phyloP scores from a whole-genome alignment of 1,140 invertebrate genomes.

The Liolophura sinensis region DNA sequence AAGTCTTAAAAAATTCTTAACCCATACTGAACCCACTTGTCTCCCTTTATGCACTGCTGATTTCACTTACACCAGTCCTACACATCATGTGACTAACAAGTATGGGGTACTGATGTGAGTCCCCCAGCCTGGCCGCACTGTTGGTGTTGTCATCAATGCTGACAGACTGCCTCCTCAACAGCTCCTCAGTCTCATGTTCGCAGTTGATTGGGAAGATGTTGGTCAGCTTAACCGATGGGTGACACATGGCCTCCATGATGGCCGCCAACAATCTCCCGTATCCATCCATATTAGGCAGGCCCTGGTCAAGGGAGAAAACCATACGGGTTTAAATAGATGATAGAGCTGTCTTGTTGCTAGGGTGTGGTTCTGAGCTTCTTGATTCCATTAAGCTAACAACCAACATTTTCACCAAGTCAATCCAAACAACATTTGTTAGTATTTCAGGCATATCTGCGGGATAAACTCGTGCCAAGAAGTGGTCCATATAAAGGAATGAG shows the following conservation, averaged over 20 bases:
- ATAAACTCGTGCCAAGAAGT: no score
- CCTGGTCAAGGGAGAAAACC: conserved; percentile 37
- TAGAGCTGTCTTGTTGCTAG: background rate
- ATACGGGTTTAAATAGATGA: background rate
- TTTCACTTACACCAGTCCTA: conserved; percentile 66
- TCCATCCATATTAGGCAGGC: conserved; percentile 51
- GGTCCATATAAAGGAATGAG: no score
- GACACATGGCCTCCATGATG: conserved; percentile 79
- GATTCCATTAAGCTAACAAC: background rate
- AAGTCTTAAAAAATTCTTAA: background rate
- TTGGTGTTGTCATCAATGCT: conserved; percentile 62
- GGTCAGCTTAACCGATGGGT: conserved; percentile 75
- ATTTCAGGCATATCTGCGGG: no score
- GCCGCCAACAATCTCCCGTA: conserved; percentile 76
- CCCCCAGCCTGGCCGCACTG: conserved; percentile 60
- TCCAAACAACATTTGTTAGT: no score
- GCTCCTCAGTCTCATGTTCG: conserved; percentile 59
- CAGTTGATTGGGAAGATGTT: conserved; percentile 75
- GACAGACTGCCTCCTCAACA: conserved; percentile 47
- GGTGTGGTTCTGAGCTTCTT: background rate
- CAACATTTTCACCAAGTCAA: no score
- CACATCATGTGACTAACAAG: conserved; percentile 82
- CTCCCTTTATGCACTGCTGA: background rate
- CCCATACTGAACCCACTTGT: background rate
- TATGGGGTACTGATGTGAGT: conserved; percentile 76